Conservation (phyloP, 1,140 invertebrate genomes). For the Apis cerana region DNA sequence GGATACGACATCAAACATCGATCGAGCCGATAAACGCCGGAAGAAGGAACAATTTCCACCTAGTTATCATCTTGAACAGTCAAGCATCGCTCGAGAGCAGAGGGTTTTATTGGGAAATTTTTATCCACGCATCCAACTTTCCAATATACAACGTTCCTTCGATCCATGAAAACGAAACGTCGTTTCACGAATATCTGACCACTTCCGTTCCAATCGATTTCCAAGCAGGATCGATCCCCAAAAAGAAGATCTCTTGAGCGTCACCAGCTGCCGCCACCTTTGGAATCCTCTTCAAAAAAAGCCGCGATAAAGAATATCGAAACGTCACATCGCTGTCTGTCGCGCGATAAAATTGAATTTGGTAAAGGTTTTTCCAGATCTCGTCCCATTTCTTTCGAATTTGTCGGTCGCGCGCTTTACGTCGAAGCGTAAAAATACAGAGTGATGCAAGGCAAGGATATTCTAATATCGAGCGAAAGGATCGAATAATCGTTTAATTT, state of each 20-base stretch:
- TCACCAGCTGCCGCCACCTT: not conserved
- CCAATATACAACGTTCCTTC: not conserved
- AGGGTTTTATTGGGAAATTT: conserved; percentile 21
- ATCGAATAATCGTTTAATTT: too few species aligned
- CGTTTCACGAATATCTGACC: not conserved
- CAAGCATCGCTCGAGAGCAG: not conserved
- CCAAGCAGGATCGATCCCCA: not conserved
- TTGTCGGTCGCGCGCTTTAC: not conserved
- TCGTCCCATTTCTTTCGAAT: not conserved
- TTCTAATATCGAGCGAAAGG: too few species aligned
- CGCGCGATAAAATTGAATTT: not conserved
- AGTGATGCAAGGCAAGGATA: too few species aligned
- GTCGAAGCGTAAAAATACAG: not conserved
- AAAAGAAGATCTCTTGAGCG: not conserved
- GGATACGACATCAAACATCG: not conserved
- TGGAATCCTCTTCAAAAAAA: not conserved
- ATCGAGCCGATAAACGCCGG: not conserved
- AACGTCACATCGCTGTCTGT: not conserved
- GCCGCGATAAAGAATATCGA: not conserved
- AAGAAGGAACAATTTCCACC: conserved; percentile 11
- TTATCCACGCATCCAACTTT: not conserved
- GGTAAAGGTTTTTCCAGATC: too few species aligned
- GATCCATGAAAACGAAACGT: conserved; percentile 1
- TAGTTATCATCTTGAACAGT: conserved; percentile 10
- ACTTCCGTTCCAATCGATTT: not conserved